Conservation (phyloP, 2,797 vertebrate genomes). For the Cossypha polioptera region DNA sequence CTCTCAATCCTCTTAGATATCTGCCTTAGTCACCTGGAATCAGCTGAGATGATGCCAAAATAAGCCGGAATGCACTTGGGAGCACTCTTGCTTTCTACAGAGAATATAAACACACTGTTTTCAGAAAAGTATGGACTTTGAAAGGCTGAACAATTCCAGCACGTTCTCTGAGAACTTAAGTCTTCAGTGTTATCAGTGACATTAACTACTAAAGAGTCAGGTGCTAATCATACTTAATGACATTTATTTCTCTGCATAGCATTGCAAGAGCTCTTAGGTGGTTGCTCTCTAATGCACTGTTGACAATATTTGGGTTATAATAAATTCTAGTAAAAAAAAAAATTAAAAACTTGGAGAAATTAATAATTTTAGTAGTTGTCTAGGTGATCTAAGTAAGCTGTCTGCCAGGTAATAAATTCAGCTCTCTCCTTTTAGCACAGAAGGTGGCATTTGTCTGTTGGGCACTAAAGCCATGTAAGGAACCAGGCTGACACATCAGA, state of each 20-base stretch:
- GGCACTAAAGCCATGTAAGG: neutral
- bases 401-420: neutral
- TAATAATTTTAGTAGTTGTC: neutral
- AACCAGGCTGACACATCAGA: neutral
- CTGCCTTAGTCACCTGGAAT: neutral
- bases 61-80: neutral
- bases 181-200: neutral
- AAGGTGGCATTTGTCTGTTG: neutral
- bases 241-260: neutral
- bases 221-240: neutral
- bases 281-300: neutral
- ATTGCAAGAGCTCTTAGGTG: neutral
- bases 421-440: neutral
- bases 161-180: neutral
- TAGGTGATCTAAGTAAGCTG: neutral
- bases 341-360: neutral
- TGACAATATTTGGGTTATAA: neutral
- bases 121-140: neutral
- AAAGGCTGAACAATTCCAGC: neutral
- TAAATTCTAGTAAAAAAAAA: neutral
- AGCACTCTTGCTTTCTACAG: neutral
- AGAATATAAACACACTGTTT: neutral
- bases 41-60: neutral
- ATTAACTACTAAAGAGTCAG: neutral
- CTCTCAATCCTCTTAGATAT: neutral